These are phyloP conservation scores for Melanaphis sacchari DNA, from an alignment of 1,140 invertebrate genomes.

Conservation along the genomic window DNA sequence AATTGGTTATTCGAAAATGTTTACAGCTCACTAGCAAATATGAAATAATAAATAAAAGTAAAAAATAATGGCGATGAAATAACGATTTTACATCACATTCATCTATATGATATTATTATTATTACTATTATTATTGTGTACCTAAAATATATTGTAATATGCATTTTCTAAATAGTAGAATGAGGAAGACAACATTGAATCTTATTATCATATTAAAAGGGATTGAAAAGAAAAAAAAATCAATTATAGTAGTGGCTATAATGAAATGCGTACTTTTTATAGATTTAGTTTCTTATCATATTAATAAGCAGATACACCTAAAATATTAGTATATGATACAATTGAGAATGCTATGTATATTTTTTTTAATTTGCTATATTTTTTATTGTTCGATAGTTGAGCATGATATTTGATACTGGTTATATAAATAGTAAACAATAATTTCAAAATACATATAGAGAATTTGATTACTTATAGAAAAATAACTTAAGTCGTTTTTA, in stretches of 20 bases:
- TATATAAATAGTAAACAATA: not conserved
- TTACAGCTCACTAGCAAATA: not conserved
- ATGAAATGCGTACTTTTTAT: not conserved
- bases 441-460: not conserved
- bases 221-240: not conserved
- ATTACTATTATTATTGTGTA: too few species aligned
- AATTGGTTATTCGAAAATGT: constrained; percentile 41
- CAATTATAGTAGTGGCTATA: not conserved
- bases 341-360: too few species aligned
- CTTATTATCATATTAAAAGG: not conserved
- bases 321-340: not conserved
- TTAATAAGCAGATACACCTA: not conserved
- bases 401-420: too few species aligned
- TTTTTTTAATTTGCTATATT: not conserved
- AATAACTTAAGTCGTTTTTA: not conserved
- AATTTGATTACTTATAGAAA: not conserved
- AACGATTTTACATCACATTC: not conserved
- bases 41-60: not conserved
- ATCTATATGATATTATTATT: not conserved
- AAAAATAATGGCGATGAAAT: not conserved
- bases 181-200: not conserved
- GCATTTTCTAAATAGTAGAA: not conserved
- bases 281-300: not conserved
- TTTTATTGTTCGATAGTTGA: not conserved
- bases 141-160: not conserved